phyloP scores from a whole-genome alignment of 2,113 vertebrate genomes.

The Vulpes lagopus region DNA sequence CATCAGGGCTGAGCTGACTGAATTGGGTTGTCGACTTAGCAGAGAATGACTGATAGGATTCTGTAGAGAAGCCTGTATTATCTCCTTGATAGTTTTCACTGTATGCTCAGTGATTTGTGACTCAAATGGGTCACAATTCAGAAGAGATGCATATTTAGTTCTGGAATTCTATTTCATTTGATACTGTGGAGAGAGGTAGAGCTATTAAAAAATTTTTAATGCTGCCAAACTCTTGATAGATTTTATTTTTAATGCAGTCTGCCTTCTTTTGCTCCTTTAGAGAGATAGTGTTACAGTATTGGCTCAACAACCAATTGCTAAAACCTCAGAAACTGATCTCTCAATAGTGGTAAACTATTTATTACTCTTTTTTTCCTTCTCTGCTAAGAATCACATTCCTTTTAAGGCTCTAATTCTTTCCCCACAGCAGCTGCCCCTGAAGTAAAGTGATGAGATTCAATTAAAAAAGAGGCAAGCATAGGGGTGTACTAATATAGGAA shows the following conservation, averaged over 20 bases:
- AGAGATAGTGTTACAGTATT: conserved; percentile 72
- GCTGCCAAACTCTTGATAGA: conserved; percentile 58
- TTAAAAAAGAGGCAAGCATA: background rate
- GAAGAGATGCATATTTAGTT: background rate
- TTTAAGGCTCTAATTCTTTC: conserved; percentile 38
- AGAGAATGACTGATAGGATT: background rate
- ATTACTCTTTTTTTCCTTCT: conserved; percentile 40
- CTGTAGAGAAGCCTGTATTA: background rate
- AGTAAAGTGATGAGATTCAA: conserved; percentile 68
- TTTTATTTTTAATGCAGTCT: conserved; percentile 68
- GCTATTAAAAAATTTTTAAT: conserved; percentile 31
- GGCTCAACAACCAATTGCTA: conserved; percentile 8
- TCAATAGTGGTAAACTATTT: conserved; percentile 50
- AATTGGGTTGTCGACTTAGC: conserved; percentile 13
- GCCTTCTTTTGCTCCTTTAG: conserved; percentile 65
- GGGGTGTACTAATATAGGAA: conserved; percentile 29
- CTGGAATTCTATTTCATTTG: background rate
- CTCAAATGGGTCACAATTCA: conserved; percentile 33
- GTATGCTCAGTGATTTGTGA: background rate
- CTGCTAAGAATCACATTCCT: conserved; percentile 28
- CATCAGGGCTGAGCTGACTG: background rate
- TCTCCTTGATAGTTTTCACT: conserved; percentile 30
- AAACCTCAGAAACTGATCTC: conserved; percentile 55
- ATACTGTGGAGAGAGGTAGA: conserved; percentile 56
- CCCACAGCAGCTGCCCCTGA: conserved; percentile 29